Base-by-base conservation (phyloP, 2,797 vertebrate genomes). In the Zalophus californianus region DNA sequence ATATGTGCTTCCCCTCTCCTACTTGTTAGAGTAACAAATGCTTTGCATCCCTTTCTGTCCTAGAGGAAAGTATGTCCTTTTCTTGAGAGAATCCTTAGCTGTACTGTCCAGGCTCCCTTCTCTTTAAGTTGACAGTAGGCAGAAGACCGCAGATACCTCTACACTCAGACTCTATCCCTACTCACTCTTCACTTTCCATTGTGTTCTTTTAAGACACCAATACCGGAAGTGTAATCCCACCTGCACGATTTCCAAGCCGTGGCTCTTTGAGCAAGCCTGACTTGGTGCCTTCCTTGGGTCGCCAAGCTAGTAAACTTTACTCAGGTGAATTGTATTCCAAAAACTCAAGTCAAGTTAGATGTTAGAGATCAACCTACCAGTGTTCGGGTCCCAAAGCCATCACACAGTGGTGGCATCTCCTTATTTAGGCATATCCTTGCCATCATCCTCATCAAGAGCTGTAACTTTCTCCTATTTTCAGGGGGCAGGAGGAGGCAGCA, bases 391-490 rank as follows among this genome's bases (percentile, higher is more conserved):
- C 98, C 99, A 70, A 99, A 98, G 89, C 99, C 96, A 92, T 99
- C 99, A 93, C 99, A 99, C 90, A 99, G 99, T 4, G 99, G 98
- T 27, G 99, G 99, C 89, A 99, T 99, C 64, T 99, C 98, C 52
- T 99, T 98, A 98, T 99, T 99, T 60, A 98, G 98, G 96, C 99
- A 99, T 94, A 99, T 99, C 75, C 99, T 99, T 77, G 99, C 98
- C 99, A 99, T 99, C 98, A 99, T 99, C 87, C 99, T 99, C 98
- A 99, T 98, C 96, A 99, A 96, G 25, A 99, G 99, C 97, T 99
- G 99, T 44, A 99, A 98, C 86, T 99, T 99, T 93, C 99, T 99
- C 14, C 99, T 99, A 91, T 99, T 99, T 97, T 99, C 99, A 0
- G 99, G 99, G 1, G 99, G 99, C 95, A 99, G 97, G 62, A 99